These are phyloP conservation scores for Syrmaticus mikado DNA, from an alignment of 2,113 vertebrate genomes.

Conservation along the genomic window DNA sequence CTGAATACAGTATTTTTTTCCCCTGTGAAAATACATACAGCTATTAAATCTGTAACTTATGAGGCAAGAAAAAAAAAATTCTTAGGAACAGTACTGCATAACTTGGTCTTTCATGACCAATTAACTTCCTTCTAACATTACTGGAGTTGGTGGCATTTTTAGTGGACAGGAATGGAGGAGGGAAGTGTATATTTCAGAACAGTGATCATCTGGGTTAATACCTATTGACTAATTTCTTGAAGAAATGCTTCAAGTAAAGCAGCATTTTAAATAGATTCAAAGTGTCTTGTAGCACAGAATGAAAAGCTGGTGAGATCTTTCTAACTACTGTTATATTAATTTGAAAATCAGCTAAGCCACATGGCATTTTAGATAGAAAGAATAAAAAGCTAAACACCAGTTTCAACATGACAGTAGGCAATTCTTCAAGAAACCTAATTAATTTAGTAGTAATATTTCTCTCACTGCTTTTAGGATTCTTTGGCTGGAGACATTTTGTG, in stretches of 20 bases:
- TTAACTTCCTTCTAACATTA: not conserved
- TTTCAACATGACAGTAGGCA: not conserved
- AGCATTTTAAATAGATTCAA: not conserved
- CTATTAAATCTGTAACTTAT: not conserved
- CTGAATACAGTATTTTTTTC: not conserved
- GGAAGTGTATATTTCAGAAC: rapidly evolving
- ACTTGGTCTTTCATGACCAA: not conserved
- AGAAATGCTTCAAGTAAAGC: not conserved
- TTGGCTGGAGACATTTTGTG: not conserved
- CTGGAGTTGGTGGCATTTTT: not conserved
- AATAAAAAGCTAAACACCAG: not conserved
- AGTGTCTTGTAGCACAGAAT: not conserved
- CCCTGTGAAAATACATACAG: not conserved
- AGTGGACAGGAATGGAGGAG: not conserved
- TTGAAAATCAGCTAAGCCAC: not conserved
- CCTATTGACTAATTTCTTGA: not conserved
- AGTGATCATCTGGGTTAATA: not conserved
- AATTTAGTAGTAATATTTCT: not conserved
- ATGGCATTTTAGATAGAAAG: not conserved
- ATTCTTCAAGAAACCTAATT: not conserved
- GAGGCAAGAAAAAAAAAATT: not conserved
- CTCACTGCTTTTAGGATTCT: not conserved
- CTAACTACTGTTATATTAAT: not conserved
- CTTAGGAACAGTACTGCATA: not conserved
- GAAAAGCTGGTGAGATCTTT: not conserved